Evolutionary conservation across 2,888 invertebrate species (phyloP), one percentile per base, ranked within the genome.

Genomic region (Melinaea marsaeus): DNA sequence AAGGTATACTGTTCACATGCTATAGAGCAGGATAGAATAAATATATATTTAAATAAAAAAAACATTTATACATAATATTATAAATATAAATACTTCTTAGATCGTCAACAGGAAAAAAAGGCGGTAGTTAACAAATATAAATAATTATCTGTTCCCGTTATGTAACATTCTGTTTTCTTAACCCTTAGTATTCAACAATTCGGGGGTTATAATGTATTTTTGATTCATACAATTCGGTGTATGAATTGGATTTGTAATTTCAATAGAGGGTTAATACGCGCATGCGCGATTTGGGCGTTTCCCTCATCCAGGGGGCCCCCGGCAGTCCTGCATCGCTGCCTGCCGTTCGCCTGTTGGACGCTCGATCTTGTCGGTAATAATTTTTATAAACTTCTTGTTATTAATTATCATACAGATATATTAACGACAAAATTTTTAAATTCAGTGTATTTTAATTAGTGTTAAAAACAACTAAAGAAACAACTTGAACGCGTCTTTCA

Each of bases 271-370:
- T 65, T 61, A 57, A 62, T 58, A 61, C 13, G 66, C 90, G 89
- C 89, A 88, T 88, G 89, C 86, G 89, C 78, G 79, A 76, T 74
- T 77, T 81, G 89, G 88, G 90, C 86, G 90, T 89, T 90, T 88
- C 88, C 80, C 73, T 73, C 78, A 57, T 64, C 70, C 67, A 65
- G 63, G 76, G 76, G 77, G 76, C 78, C 71, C 79, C 76, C 79
- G 77, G 75, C 85, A 88, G 88, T 87, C 79, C 81, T 83, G 81
- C 80, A 79, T 76, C 80, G 80, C 78, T 76, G 66, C 63, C 71
- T 62, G 64, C 59, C 62, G 67, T 67, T 67, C 71, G 68, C 58
- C 57, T 66, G 69, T 71, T 70, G 72, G 66, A 71, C 69, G 57
- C 64, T 64, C 58, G 57, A 60, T 57, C 54, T 59, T 62, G 57